These are phyloP conservation scores for Platygyra sinensis DNA, from an alignment of 64 coral and sea anemone species.

Conservation along the genomic window DNA sequence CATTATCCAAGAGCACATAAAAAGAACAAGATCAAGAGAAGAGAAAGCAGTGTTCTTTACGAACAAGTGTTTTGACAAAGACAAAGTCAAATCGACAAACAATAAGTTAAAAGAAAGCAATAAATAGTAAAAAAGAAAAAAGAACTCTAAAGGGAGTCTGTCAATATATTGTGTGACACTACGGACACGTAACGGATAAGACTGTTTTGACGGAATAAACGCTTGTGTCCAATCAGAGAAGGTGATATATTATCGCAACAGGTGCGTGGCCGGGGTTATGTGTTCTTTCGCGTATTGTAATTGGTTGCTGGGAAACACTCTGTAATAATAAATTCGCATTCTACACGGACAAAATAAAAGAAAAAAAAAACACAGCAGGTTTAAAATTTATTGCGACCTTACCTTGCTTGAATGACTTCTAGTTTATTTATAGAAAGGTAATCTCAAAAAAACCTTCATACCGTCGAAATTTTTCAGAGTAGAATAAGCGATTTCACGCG, in stretches of 20 bases:
- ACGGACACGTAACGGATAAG: slow-evolving; percentile 5
- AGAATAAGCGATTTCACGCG: not conserved
- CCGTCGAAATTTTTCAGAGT: not conserved
- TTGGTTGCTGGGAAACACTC: slow-evolving; percentile 38
- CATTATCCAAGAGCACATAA: too few relatives aligned
- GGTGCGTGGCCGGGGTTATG: slow-evolving; percentile 61
- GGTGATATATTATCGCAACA: slow-evolving; percentile 44
- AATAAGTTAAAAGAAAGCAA: not conserved
- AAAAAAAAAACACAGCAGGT: not conserved
- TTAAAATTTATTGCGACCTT: not conserved
- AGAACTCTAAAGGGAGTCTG: not conserved
- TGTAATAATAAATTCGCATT: slow-evolving; percentile 27
- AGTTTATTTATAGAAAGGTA: not conserved
- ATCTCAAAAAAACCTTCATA: not conserved
- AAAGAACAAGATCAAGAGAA: too few relatives aligned
- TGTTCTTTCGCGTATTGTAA: slow-evolving; percentile 46
- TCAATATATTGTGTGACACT: slow-evolving; percentile 19
- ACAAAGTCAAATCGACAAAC: not conserved
- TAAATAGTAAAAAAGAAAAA: not conserved
- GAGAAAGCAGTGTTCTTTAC: too few relatives aligned
- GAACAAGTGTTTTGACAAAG: not conserved
- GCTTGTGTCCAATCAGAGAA: slow-evolving; percentile 45
- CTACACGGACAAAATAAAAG: slow-evolving; percentile 60
- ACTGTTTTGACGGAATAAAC: slow-evolving; percentile 29
- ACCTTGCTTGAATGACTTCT: not conserved